Conservation (phyloP, 2,797 vertebrate genomes). For the Megaceryle alcyon region DNA sequence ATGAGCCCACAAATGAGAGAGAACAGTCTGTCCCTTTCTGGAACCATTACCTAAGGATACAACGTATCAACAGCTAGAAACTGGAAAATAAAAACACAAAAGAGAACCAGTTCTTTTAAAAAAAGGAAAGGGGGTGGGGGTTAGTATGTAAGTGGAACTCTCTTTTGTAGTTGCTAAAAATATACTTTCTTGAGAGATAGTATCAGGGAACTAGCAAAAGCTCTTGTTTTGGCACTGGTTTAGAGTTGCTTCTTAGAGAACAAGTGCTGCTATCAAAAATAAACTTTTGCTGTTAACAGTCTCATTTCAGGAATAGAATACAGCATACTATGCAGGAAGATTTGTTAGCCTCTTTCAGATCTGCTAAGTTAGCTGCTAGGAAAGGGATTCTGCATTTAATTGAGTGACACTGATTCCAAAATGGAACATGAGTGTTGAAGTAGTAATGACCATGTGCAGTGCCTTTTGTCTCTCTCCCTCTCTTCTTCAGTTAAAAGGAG, state of each 20-base stretch:
- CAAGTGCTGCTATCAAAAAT: background rate
- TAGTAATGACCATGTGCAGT: background rate
- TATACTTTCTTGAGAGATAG: background rate
- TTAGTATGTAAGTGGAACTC: background rate
- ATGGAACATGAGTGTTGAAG: background rate
- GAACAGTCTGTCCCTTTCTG: background rate
- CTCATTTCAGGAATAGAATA: background rate
- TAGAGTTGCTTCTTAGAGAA: background rate
- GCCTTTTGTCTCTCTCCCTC: background rate
- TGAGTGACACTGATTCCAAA: background rate
- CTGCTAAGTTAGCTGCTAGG: background rate
- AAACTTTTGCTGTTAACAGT: background rate
- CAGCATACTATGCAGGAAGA: background rate
- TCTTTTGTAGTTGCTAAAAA: background rate
- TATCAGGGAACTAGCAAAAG: background rate
- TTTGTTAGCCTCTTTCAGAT: background rate
- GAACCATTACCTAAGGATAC: background rate
- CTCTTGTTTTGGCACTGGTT: background rate
- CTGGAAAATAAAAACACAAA: background rate
- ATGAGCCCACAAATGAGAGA: background rate
- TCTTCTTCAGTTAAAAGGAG: background rate
- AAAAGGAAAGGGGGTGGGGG: background rate
- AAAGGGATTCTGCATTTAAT: background rate
- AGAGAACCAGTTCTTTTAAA: background rate
- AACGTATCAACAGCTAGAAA: background rate